phyloP scores from a whole-genome alignment of 2,888 invertebrate genomes.

The Hypselothyrea guttata region DNA sequence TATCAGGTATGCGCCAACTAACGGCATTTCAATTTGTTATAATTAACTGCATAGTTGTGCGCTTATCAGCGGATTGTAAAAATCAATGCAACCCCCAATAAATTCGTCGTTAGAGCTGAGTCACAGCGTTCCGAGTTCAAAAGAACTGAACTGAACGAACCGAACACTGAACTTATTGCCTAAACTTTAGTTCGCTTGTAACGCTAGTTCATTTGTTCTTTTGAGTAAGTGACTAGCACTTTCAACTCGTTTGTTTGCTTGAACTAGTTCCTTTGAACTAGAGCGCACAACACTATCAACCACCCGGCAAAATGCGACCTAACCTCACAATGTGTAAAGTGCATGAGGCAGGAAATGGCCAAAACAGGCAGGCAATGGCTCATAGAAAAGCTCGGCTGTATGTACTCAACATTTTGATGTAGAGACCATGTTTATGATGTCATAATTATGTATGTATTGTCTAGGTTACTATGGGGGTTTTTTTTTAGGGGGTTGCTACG shows the following conservation, averaged over 20 bases:
- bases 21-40: slow-evolving; percentile 16
- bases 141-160: too few species aligned
- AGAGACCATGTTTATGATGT: slow-evolving; percentile 27
- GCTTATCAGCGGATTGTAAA: background rate
- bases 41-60: slow-evolving; percentile 3
- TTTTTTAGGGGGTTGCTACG: slow-evolving; percentile 36
- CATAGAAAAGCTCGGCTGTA: slow-evolving; percentile 1
- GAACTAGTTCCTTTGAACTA: too few species aligned
- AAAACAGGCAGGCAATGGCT: slow-evolving; percentile 53
- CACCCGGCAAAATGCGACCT: slow-evolving; percentile 37
- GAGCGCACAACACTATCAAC: too few species aligned
- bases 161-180: too few species aligned
- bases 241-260: too few species aligned
- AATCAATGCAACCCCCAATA: background rate
- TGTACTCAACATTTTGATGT: background rate
- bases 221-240: too few species aligned
- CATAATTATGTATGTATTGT: slow-evolving; percentile 15
- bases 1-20: slow-evolving; percentile 1
- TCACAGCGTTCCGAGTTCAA: too few species aligned
- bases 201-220: too few species aligned
- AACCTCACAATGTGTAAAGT: slow-evolving; percentile 54
- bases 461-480: slow-evolving; percentile 3
- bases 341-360: slow-evolving; percentile 58
- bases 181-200: too few species aligned
- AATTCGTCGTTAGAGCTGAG: too few species aligned